These are phyloP conservation scores for Saturnia pavonia DNA, from an alignment of 2,888 invertebrate genomes.

Conservation along the genomic window DNA sequence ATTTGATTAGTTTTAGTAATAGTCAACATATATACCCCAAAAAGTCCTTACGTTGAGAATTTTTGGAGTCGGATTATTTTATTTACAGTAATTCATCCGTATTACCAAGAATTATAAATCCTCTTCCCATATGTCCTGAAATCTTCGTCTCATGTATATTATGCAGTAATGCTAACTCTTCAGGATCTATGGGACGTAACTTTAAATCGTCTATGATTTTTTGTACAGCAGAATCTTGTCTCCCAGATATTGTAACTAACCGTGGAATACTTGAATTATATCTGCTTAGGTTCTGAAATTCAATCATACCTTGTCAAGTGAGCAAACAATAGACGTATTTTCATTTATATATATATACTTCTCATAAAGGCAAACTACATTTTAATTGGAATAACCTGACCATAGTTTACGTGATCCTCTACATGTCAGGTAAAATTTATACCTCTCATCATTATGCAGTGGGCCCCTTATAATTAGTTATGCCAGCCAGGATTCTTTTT, in stretches of 20 bases:
- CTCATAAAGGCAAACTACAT: not conserved
- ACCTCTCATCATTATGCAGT: not conserved
- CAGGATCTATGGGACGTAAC: conserved; percentile 56
- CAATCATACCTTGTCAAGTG: not conserved
- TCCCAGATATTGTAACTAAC: conserved; percentile 55
- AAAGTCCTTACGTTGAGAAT: not conserved
- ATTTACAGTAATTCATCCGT: too few species aligned
- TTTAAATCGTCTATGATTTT: conserved; percentile 55
- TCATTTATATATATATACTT: too few species aligned
- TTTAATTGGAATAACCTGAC: not conserved
- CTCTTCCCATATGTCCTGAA: conserved; percentile 63
- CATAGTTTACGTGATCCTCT: not conserved
- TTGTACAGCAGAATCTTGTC: conserved; percentile 50
- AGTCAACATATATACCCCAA: not conserved
- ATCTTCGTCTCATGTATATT: conserved; percentile 56
- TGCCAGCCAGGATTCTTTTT: not conserved
- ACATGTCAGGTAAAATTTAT: not conserved
- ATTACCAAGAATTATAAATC: conserved; percentile 59
- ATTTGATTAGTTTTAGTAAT: not conserved
- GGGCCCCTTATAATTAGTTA: not conserved
- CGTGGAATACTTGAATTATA: conserved; percentile 47
- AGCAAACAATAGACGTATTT: not conserved
- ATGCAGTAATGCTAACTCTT: conserved; percentile 58
- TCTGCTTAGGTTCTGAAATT: conserved; percentile 5
- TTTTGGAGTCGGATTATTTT: not conserved